phyloP scores from a whole-genome alignment of 2,113 vertebrate species.

The Mionectes macconnelli region DNA sequence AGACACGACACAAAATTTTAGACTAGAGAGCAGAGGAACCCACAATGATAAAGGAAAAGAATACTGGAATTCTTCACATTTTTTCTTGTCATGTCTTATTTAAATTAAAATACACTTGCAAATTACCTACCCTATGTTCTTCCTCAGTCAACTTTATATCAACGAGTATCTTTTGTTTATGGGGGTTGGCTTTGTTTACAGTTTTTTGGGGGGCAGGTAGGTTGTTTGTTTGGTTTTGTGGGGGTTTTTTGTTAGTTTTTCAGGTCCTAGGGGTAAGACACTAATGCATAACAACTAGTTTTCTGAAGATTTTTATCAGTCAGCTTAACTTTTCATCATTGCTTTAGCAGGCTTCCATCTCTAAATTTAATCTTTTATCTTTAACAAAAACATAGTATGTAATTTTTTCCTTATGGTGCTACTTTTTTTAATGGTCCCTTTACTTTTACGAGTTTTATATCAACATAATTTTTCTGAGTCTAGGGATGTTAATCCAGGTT shows the following conservation, averaged over 20 bases:
- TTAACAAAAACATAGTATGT: not conserved
- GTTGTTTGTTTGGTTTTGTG: not conserved
- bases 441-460: not conserved
- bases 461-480: not conserved
- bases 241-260: not conserved
- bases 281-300: not conserved
- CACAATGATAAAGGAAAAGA: not conserved
- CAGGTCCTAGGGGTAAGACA: not conserved
- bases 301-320: not conserved
- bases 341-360: not conserved
- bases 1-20: not conserved
- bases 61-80: not conserved
- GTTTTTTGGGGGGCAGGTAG: fast-evolving
- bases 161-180: not conserved
- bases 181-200: fast-evolving
- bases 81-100: not conserved
- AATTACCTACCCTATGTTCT: not conserved
- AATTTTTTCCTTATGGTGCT: not conserved
- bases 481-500: not conserved
- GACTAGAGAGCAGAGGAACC: not conserved
- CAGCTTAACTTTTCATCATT: not conserved
- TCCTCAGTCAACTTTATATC: not conserved
- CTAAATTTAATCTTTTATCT: not conserved
- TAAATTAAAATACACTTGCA: not conserved
- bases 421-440: not conserved